phyloP scores from a whole-genome alignment of 1,140 invertebrate genomes.

The Zeugodacus cucurbitae region DNA sequence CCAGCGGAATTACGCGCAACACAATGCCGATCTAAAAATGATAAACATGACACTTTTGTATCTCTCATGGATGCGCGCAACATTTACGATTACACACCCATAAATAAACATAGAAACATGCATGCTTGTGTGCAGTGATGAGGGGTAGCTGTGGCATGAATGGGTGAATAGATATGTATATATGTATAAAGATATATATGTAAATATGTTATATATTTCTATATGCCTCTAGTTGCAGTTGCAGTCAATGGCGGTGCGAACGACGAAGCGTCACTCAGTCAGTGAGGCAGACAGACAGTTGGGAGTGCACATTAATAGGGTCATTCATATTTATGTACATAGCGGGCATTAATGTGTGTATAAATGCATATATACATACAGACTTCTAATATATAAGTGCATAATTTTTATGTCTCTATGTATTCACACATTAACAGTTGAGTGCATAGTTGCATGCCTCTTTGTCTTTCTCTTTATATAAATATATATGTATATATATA shows the following conservation, averaged over 20 bases:
- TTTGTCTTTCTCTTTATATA: neutral
- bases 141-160: neutral
- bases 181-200: neutral
- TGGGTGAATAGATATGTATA: neutral
- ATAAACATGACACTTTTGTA: constrained; percentile 30
- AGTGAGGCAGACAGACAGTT: neutral
- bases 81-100: neutral
- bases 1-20: neutral
- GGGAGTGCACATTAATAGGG: constrained; percentile 3
- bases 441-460: neutral
- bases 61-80: constrained; percentile 7
- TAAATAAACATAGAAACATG: neutral
- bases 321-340: constrained; percentile 19
- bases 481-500: neutral
- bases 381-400: neutral
- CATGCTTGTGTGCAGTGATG: neutral
- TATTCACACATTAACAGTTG: constrained; percentile 1
- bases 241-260: neutral
- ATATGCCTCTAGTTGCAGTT: neutral
- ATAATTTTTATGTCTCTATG: constrained; percentile 10
- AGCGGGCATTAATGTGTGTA: no score
- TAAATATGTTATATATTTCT: neutral
- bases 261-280: neutral
- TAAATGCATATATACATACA: neutral
- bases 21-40: constrained; percentile 21